Evolutionary conservation across 2,113 vertebrate genomes (phyloP).

Genomic region (Plotosus lineatus): DNA sequence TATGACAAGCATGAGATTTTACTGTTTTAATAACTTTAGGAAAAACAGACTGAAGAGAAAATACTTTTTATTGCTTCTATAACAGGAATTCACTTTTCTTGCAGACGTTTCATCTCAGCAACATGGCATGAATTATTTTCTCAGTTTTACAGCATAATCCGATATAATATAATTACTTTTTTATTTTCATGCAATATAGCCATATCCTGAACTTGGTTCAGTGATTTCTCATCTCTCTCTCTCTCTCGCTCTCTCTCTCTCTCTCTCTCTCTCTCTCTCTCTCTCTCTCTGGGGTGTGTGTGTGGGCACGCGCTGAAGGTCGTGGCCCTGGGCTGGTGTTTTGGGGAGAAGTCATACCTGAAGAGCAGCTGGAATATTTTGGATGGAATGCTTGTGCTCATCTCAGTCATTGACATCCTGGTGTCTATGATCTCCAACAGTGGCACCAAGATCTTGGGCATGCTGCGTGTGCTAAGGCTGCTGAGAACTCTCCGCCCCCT

Average conservation of each 20-base stretch:
- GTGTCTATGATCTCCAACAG: slow-evolving; percentile 93
- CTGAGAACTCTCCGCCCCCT: slow-evolving; percentile 90
- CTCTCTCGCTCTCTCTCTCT: too few relatives aligned
- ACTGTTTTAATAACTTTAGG: background rate
- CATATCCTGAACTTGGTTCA: background rate
- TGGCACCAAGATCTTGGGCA: slow-evolving; percentile 93
- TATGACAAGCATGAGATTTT: background rate
- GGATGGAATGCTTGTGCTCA: slow-evolving; percentile 94
- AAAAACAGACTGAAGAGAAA: background rate
- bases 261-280: too few relatives aligned
- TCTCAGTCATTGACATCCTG: slow-evolving; percentile 93
- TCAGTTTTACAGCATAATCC: background rate
- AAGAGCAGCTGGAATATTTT: slow-evolving; percentile 97
- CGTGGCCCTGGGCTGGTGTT: slow-evolving; percentile 89
- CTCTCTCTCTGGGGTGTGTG: too few relatives aligned
- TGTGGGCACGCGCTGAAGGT: slow-evolving; percentile 71
- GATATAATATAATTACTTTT: background rate
- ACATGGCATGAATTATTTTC: background rate
- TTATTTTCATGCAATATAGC: background rate
- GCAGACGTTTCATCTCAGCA: background rate
- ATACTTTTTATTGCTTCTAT: background rate
- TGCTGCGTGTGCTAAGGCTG: slow-evolving; percentile 90
- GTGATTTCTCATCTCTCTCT: slow-evolving; percentile 1
- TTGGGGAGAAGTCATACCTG: slow-evolving; percentile 89
- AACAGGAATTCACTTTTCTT: background rate